A percentile compares a stretch with the other conserved stretches of the same genome.
Conservation (phyloP, 2,888 invertebrate species). For the Hesperia comma region DNA sequence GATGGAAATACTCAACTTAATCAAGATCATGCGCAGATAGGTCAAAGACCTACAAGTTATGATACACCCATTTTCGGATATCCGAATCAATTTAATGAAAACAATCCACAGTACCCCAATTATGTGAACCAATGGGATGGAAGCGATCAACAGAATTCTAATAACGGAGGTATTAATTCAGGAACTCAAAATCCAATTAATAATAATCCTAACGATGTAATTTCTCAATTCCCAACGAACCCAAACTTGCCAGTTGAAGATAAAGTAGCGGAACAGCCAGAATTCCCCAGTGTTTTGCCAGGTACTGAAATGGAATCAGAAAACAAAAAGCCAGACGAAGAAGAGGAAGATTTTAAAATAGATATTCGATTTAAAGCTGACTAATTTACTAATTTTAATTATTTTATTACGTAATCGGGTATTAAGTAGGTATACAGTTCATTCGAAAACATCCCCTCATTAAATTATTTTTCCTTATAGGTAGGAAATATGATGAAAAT, state of each 20-base stretch:
- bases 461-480: too few species aligned
- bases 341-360: constrained; percentile 4
- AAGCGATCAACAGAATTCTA: background rate
- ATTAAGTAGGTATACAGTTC: background rate
- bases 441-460: background rate
- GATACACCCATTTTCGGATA: background rate
- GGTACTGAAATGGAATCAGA: background rate
- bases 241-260: too few species aligned
- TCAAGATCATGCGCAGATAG: background rate
- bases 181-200: background rate
- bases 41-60: background rate
- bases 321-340: background rate
- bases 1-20: background rate
- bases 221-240: too few species aligned
- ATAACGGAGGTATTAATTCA: background rate
- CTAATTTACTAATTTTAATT: too few species aligned
- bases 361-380: background rate
- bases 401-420: too few species aligned
- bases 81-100: background rate
- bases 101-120: background rate
- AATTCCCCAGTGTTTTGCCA: too few species aligned
- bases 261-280: too few species aligned
- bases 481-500: too few species aligned
- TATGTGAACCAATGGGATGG: background rate
- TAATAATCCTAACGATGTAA: background rate